These are phyloP conservation scores for Cyaniris semiargus DNA, from an alignment of 2,888 invertebrate species.

Conservation along the genomic window DNA sequence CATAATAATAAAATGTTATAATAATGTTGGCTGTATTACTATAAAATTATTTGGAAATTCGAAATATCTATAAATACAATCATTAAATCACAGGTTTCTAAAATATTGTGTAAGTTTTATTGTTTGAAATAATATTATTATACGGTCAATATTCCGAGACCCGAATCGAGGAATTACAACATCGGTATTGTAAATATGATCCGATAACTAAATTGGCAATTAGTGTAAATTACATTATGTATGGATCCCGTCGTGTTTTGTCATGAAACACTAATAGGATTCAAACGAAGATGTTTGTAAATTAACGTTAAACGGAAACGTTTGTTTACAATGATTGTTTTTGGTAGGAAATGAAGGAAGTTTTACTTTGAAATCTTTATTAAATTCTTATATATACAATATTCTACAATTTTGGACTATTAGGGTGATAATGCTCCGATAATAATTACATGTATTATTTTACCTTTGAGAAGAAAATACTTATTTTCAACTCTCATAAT, in stretches of 20 bases:
- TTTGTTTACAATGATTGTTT: neutral
- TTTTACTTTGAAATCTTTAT: neutral
- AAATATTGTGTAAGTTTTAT: no score
- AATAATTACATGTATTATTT: no score
- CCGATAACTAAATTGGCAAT: slow-evolving; percentile 19
- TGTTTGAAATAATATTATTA: neutral
- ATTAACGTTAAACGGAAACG: neutral
- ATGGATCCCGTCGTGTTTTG: neutral
- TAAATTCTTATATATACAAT: no score
- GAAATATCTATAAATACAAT: no score
- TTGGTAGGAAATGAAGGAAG: neutral
- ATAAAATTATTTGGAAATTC: no score
- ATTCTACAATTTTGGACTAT: no score
- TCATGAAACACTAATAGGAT: neutral
- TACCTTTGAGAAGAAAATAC: no score
- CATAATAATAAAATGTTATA: no score
- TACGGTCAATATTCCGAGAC: neutral
- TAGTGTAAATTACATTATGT: slow-evolving; percentile 12
- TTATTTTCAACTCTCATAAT: no score
- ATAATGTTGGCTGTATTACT: no score
- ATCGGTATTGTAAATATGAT: slow-evolving; percentile 6
- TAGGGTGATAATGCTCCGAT: no score
- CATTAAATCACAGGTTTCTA: no score
- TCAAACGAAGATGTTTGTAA: neutral
- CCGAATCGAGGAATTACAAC: neutral